Base-by-base conservation (phyloP, 2,113 vertebrate genomes). In the Cynocephalus volans region DNA sequence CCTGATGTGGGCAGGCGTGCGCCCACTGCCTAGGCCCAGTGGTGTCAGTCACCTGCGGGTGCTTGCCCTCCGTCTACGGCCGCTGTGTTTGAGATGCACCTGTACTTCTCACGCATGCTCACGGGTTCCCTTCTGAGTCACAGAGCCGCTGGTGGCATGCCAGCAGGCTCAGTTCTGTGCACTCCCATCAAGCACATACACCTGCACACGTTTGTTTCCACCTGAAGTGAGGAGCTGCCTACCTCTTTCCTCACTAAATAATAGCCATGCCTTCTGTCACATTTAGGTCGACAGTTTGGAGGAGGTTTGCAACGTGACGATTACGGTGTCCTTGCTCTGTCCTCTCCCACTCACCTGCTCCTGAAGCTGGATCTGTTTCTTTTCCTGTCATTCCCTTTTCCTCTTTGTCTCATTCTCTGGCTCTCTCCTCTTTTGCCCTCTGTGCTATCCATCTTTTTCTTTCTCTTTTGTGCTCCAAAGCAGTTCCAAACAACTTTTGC, bases 141-240 rank as follows among this genome's bases (percentile, higher is more conserved):
- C 2, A 54, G 31, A 21, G 64, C 26, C n/a, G 6, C 48, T 19
- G 4, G 54, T 94, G 84, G 97, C 79, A 90, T 31, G 48, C 65
- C 69, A 41, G 41, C 41, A 41, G 88, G 50, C 88, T 96, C 90
- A 28, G 87, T 96, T 97, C 89, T 96, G 93, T 82, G 97, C 97
- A 85, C 88, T 96, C 89, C 97, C 95, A 77, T 88, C 92, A 84
- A 80, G 93, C 83, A 77, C 90, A 36, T 56, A 77, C 90, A 87
- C 87, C 82, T 97, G 95, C 97, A 90, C 93, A 97, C 96, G 92
- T 90, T 93, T 77, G 82, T 96, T 97, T 93, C 80, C 86, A 83
- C 54, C 96, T 97, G 86, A 0, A 33, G 85, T 81, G 83, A 84
- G 96, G 70, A 92, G 87, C 86, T 69, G 95, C 45, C 54, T 72